These are phyloP conservation scores for Phragmatobia fuliginosa DNA, from an alignment of 2,888 invertebrate species.

Conservation along the genomic window DNA sequence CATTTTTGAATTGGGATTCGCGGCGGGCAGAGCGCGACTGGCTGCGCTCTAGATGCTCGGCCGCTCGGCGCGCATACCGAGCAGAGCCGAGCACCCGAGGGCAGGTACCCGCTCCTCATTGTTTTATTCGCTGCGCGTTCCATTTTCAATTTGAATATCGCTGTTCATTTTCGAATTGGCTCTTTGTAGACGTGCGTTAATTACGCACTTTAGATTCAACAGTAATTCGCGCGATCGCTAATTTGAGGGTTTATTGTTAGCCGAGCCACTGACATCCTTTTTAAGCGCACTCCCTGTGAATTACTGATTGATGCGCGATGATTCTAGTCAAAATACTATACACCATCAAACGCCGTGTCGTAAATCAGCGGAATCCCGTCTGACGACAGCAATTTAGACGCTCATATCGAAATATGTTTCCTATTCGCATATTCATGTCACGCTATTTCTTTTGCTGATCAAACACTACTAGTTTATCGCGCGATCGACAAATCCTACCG, in stretches of 20 bases:
- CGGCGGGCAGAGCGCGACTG: constrained; percentile 54
- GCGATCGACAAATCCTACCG: constrained; percentile 69
- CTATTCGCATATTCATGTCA: constrained; percentile 66
- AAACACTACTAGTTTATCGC: constrained; percentile 67
- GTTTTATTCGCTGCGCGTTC: constrained; percentile 82
- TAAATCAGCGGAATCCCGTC: constrained; percentile 67
- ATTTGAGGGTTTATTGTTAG: constrained; percentile 82
- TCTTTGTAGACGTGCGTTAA: constrained; percentile 82
- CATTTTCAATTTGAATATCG: constrained; percentile 85
- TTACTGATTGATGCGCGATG: constrained; percentile 66
- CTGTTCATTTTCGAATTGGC: constrained; percentile 83
- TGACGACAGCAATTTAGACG: constrained; percentile 66
- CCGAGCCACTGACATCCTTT: constrained; percentile 77
- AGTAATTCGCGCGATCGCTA: constrained; percentile 81
- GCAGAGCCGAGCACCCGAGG: constrained; percentile 54
- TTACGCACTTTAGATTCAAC: constrained; percentile 84
- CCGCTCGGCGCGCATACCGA: constrained; percentile 62
- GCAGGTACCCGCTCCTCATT: constrained; percentile 70
- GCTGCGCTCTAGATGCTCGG: constrained; percentile 62
- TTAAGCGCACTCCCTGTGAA: constrained; percentile 71
- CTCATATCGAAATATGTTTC: constrained; percentile 65
- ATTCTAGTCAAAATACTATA: constrained; percentile 57
- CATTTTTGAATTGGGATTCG: constrained; percentile 77
- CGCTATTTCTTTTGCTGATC: constrained; percentile 65
- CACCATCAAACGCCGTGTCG: constrained; percentile 48